Conservation (phyloP, 2,888 invertebrate genomes). For the Masnerella sp. region DNA sequence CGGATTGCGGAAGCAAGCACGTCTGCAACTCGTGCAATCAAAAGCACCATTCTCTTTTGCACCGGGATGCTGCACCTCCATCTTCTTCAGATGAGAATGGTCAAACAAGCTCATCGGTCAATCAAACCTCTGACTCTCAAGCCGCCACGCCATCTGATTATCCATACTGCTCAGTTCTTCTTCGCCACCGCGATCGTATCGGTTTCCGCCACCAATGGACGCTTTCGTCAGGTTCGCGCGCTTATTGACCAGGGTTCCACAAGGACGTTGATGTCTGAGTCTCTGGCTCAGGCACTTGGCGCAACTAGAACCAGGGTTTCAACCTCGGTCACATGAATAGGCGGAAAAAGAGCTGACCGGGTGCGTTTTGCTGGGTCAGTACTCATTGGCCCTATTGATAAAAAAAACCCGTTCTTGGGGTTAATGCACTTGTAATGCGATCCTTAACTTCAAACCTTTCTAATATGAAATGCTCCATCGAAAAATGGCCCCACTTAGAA, state of each 20-base stretch:
- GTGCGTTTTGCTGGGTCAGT: background rate
- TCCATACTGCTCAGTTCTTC: conserved; percentile 21
- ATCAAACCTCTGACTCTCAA: too few species aligned
- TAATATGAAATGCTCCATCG: background rate
- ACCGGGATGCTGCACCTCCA: background rate
- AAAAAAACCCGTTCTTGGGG: background rate
- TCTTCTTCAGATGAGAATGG: background rate
- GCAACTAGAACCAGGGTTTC: background rate
- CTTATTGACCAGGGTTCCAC: conserved; percentile 14
- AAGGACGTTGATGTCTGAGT: conserved; percentile 1
- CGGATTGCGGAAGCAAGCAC: background rate
- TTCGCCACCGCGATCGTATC: conserved; percentile 52
- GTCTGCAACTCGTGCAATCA: background rate
- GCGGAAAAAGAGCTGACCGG: background rate
- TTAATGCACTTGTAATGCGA: background rate
- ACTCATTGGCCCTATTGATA: background rate
- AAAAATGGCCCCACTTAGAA: background rate
- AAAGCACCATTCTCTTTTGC: conserved; percentile 7
- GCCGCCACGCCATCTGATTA: too few species aligned
- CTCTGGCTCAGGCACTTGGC: background rate
- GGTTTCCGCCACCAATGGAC: conserved; percentile 12
- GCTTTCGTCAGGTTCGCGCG: background rate
- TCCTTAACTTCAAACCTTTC: conserved; percentile 8
- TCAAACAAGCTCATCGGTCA: too few species aligned
- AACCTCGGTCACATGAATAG: background rate